These are phyloP conservation scores for Alethe castanea DNA, from an alignment of 2,113 vertebrate genomes.

Conservation along the genomic window DNA sequence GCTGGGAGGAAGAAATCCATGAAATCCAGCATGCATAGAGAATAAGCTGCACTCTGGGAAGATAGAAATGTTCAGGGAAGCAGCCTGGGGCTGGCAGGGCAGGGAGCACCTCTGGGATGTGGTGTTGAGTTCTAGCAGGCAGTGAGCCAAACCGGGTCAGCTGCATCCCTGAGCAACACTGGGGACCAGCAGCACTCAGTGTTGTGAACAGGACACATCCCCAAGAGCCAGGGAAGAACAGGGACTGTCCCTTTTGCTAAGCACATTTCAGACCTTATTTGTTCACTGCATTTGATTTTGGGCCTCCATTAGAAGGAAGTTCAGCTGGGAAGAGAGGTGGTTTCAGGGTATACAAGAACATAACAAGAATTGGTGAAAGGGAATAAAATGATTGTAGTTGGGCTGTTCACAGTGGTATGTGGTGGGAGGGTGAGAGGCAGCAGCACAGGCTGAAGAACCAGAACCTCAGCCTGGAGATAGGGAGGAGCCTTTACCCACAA, in stretches of 20 bases:
- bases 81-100: neutral
- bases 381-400: neutral
- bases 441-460: neutral
- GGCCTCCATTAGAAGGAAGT: neutral
- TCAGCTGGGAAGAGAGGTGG: neutral
- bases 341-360: neutral
- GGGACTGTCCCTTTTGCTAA: neutral
- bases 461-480: neutral
- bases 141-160: neutral
- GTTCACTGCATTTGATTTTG: neutral
- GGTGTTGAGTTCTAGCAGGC: neutral
- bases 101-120: neutral
- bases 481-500: neutral
- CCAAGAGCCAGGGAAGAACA: neutral
- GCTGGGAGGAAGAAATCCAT: neutral
- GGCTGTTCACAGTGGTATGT: neutral
- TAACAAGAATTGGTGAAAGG: neutral
- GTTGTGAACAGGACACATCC: neutral
- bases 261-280: neutral
- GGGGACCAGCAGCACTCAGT: neutral
- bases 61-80: neutral
- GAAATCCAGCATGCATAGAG: neutral
- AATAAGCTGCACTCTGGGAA: neutral
- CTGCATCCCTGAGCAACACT: rapidly evolving
- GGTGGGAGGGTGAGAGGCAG: neutral